phyloP scores from a whole-genome alignment of 2,797 vertebrate genomes.

The Moxostoma hubbsi region DNA sequence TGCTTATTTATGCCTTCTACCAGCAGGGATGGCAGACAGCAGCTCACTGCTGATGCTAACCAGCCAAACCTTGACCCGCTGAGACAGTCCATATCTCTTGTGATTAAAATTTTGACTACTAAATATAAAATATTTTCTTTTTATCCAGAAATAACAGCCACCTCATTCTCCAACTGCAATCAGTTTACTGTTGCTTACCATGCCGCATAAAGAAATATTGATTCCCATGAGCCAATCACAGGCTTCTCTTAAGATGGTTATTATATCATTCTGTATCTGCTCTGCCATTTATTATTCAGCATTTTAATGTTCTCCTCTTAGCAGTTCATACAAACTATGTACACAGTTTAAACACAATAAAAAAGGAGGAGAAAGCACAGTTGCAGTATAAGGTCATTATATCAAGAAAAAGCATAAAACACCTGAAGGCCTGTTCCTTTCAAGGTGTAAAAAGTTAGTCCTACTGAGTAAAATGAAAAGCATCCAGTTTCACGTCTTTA shows the following conservation, averaged over 20 bases:
- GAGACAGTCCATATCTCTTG: background rate
- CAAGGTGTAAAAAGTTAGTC: background rate
- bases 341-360: background rate
- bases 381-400: slow-evolving; percentile 30
- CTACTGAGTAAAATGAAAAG: background rate
- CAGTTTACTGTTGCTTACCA: background rate
- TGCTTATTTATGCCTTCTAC: too few species aligned
- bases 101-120: slow-evolving; percentile 7
- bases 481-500: slow-evolving; percentile 24
- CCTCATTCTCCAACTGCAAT: background rate
- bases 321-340: slow-evolving; percentile 45
- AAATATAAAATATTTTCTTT: background rate
- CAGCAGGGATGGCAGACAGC: too few species aligned
- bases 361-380: background rate
- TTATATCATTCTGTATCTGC: slow-evolving; percentile 6
- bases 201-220: background rate
- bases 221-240: background rate
- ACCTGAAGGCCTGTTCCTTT: slow-evolving; percentile 6
- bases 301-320: slow-evolving; percentile 40
- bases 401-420: slow-evolving; percentile 1
- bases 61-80: too few species aligned
- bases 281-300: slow-evolving; percentile 41
- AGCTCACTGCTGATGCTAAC: too few species aligned
- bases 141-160: background rate
- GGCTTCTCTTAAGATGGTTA: slow-evolving; percentile 13